Conservation (phyloP, 2,888 invertebrate species). For the Euplexia lucipara region DNA sequence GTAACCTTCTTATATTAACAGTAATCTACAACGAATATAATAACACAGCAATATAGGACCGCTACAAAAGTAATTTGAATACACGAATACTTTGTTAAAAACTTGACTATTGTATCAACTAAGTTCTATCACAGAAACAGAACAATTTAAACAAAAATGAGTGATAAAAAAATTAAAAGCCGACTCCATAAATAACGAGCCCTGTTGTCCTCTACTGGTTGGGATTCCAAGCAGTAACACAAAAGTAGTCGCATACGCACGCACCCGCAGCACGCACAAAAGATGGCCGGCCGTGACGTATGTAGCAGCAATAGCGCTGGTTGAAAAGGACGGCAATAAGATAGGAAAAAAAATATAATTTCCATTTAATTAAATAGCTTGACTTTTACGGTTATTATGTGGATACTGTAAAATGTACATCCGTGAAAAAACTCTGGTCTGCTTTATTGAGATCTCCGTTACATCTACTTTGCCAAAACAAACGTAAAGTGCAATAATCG, state of each 20-base stretch:
- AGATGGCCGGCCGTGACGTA: constrained; percentile 35
- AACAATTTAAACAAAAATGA: no score
- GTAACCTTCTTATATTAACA: no score
- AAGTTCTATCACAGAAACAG: no score
- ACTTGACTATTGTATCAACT: no score
- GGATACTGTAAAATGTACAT: no score
- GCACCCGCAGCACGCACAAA: constrained; percentile 51
- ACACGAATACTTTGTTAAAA: no score
- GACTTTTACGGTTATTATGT: no score
- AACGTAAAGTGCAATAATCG: constrained; percentile 8
- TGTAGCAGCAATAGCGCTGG: constrained; percentile 17
- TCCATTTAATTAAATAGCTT: no score
- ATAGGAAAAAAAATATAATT: no score
- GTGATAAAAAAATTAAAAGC: background rate
- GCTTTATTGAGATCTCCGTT: background rate
- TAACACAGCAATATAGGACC: no score
- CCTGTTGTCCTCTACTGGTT: constrained; percentile 1
- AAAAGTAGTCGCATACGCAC: constrained; percentile 51
- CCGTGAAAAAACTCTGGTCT: background rate
- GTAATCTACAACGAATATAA: no score
- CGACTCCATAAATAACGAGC: background rate
- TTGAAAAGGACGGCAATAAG: background rate
- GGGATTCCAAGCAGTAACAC: constrained; percentile 18
- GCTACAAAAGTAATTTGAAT: no score
- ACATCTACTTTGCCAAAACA: background rate